Evolutionary conservation across 2,888 invertebrate genomes (phyloP).

Genomic region (Lobophora halterata): DNA sequence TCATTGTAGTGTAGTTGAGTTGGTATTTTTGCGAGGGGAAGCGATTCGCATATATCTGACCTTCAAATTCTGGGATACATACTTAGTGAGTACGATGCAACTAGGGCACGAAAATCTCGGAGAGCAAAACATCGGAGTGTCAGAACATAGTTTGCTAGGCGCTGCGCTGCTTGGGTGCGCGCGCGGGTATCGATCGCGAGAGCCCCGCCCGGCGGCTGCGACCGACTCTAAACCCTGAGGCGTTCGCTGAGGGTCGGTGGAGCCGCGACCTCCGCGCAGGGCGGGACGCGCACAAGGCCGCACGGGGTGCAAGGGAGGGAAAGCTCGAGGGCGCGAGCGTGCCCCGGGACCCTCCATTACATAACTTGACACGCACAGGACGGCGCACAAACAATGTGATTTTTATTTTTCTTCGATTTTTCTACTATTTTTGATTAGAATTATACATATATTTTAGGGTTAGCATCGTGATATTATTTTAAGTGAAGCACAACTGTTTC

Average conservation of each 20-base stretch:
- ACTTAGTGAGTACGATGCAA: slow-evolving; percentile 42
- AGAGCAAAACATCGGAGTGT: slow-evolving; percentile 34
- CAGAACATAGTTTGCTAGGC: slow-evolving; percentile 36
- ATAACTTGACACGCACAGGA: slow-evolving; percentile 79
- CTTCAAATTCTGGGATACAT: slow-evolving; percentile 42
- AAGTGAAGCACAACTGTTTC: slow-evolving; percentile 62
- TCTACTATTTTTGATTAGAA: slow-evolving; percentile 70
- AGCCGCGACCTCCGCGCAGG: slow-evolving; percentile 36
- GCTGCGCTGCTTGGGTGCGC: slow-evolving; percentile 24
- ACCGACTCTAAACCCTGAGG: slow-evolving; percentile 14
- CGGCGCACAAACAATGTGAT: slow-evolving; percentile 81
- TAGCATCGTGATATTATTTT: slow-evolving; percentile 70
- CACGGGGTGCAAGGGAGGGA: slow-evolving; percentile 42
- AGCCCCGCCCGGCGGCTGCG: slow-evolving; percentile 14
- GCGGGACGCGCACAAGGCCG: slow-evolving; percentile 39
- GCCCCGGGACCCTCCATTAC: slow-evolving; percentile 72
- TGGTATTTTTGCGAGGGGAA: slow-evolving; percentile 1
- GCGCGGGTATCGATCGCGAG: slow-evolving; percentile 36
- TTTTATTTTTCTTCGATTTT: slow-evolving; percentile 70
- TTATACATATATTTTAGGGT: slow-evolving; percentile 74
- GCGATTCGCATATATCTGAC: slow-evolving; percentile 33
- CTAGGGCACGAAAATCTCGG: slow-evolving; percentile 46
- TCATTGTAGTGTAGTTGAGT: too few relatives aligned
- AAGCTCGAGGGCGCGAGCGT: slow-evolving; percentile 47
- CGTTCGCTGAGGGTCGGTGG: slow-evolving; percentile 9